Conservation (phyloP, 2,888 invertebrate species). For the Fabriciana adippe region DNA sequence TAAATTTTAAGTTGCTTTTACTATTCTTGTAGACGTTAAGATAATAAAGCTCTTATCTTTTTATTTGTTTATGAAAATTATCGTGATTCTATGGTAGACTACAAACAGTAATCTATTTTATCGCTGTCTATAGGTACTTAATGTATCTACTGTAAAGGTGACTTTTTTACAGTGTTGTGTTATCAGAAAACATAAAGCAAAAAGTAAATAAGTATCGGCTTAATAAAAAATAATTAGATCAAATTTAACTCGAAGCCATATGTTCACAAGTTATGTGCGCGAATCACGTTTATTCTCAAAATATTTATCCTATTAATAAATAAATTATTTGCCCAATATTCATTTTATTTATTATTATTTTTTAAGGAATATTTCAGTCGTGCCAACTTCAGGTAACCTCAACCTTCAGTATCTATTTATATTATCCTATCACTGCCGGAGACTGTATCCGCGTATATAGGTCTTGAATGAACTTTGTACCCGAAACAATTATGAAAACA, state of each 20-base stretch:
- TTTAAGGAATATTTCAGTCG: constrained; percentile 17
- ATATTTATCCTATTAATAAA: neutral
- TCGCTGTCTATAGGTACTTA: too few relatives aligned
- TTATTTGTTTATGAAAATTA: neutral
- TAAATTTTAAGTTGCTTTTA: too few relatives aligned
- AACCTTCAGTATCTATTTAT: constrained; percentile 74
- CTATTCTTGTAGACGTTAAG: neutral
- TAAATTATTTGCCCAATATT: neutral
- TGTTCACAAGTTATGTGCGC: too few relatives aligned
- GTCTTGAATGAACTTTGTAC: constrained; percentile 68
- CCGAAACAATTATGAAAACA: constrained; percentile 51
- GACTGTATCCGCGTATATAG: constrained; percentile 51
- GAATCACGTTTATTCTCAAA: neutral
- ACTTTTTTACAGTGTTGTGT: too few relatives aligned
- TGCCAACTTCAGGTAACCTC: constrained; percentile 54
- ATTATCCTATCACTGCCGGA: constrained; percentile 51
- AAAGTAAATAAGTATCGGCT: too few relatives aligned
- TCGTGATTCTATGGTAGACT: neutral
- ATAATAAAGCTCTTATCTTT: constrained; percentile 7
- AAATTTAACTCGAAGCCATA: too few relatives aligned
- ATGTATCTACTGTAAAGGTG: too few relatives aligned
- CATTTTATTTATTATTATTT: neutral
- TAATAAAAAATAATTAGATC: too few relatives aligned
- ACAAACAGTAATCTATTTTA: too few relatives aligned
- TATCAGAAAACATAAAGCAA: too few relatives aligned